A percentile compares a stretch with the other conserved stretches of the same genome.
phyloP scores from a whole-genome alignment of 2,113 vertebrate genomes.

The Hydrochoerus hydrochaeris region DNA sequence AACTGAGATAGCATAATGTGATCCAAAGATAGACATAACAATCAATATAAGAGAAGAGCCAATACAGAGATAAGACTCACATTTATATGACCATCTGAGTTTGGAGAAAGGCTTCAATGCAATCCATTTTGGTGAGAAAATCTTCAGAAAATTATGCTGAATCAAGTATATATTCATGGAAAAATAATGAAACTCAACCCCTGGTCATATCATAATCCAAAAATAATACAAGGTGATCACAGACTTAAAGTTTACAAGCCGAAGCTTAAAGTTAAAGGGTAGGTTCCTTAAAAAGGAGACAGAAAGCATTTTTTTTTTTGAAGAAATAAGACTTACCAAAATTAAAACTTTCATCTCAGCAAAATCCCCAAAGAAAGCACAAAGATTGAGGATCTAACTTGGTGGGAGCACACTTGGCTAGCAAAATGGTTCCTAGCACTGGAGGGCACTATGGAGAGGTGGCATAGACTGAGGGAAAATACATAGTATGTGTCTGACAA shows the following conservation, averaged over 20 bases:
- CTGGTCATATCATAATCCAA: neutral
- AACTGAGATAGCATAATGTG: neutral
- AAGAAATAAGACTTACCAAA: neutral
- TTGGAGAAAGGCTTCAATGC: neutral
- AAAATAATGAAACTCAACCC: neutral
- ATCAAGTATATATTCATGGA: neutral
- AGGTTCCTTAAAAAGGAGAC: neutral
- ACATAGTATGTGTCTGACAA: neutral
- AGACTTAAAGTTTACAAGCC: neutral
- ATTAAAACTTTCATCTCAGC: neutral
- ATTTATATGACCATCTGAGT: neutral
- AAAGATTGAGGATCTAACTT: neutral
- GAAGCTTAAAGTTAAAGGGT: too few relatives aligned
- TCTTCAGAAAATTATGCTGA: neutral
- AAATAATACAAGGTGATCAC: neutral
- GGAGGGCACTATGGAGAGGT: neutral
- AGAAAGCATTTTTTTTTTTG: neutral
- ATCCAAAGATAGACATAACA: neutral
- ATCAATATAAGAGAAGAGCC: neutral
- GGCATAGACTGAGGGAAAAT: neutral
- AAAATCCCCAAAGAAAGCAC: neutral
- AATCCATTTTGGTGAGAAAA: neutral
- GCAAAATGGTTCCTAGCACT: neutral
- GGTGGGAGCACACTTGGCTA: neutral
- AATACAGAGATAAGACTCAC: neutral